Percentiles rank a stretch among this genome's conserved stretches.
Conservation (phyloP, 2,888 invertebrate genomes). For the Melinopterus prodromus region DNA sequence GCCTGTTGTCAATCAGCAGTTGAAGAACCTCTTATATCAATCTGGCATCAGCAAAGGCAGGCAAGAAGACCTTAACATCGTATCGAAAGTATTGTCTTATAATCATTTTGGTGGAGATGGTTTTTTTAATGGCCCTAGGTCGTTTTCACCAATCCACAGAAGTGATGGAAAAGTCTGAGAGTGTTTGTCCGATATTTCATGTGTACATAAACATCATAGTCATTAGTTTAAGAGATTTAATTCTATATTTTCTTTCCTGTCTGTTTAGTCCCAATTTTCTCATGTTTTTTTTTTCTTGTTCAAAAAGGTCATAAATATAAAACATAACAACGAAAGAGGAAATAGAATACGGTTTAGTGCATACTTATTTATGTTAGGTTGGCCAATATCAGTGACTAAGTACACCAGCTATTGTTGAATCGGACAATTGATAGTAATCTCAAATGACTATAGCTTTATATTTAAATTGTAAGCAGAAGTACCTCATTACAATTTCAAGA, state of each 20-base stretch:
- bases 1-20: constrained; percentile 63
- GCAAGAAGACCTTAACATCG: constrained; percentile 80
- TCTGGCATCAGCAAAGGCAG: constrained; percentile 68
- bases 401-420: neutral
- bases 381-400: neutral
- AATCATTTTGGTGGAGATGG: constrained; percentile 68
- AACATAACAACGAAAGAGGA: neutral
- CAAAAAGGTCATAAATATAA: too few relatives aligned
- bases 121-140: constrained; percentile 48
- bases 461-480: neutral
- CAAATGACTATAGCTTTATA: neutral
- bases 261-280: neutral
- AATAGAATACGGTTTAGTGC: neutral
- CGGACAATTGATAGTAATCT: neutral
- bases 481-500: neutral
- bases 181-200: neutral
- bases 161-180: constrained; percentile 27
- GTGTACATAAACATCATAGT: constrained; percentile 15
- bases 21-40: constrained; percentile 71
- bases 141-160: constrained; percentile 25
- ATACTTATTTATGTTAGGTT: neutral
- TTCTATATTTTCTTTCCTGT: neutral
- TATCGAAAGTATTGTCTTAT: constrained; percentile 80
- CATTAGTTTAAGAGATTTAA: neutral
- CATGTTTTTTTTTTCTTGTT: neutral